Evolutionary conservation across 2,113 vertebrate genomes (phyloP), one percentile per base, ranked within the genome.

Genomic region (Gulo gulo): DNA sequence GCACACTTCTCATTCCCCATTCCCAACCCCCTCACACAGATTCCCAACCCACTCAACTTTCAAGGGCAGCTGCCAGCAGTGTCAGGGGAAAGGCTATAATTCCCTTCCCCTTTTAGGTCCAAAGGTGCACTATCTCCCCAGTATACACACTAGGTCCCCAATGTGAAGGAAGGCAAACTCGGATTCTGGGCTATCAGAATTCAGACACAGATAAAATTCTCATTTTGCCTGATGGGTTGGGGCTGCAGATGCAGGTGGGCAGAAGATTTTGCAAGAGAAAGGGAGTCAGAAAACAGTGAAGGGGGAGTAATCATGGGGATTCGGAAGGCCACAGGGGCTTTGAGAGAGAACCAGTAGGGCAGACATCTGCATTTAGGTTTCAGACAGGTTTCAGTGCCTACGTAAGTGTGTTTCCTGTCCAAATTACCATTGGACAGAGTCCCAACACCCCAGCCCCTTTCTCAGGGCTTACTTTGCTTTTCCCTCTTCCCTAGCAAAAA

Each of bases 191-290:
- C 36, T 83, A n/a, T 96, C 61, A 83, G 31, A 89, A 95, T 91
- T 94, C 34, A 88, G 95, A 87, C 95, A 26, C 61, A 78, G 31
- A 61, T 59, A 78, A n/a, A 50, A 76, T 86, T 88, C 67, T 97
- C 55, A 86, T 69, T 59, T 85, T 78, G 45, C 36, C 61, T 94
- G 39, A 26, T 9, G 45, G n/a, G 31, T 80, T 79, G 50, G 15
- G 42, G 6, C 45, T 89, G 42, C 52, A 59, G 31, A n/a, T 67
- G 61, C 36, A 73, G 39, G 69, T 71, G 50, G 42, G 59, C 29
- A 74, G 52, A 20, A 93, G 52, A 20, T 80, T 92, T 96, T 80
- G 47, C 74, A 81, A 85, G 36, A 95, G 90, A 81, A 88, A 92
- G 20, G 26, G 45, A 82, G 57, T 63, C 24, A 71, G 61, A 61